Base-by-base conservation (phyloP, 2,113 vertebrate genomes). In the Pristiophorus japonicus region DNA sequence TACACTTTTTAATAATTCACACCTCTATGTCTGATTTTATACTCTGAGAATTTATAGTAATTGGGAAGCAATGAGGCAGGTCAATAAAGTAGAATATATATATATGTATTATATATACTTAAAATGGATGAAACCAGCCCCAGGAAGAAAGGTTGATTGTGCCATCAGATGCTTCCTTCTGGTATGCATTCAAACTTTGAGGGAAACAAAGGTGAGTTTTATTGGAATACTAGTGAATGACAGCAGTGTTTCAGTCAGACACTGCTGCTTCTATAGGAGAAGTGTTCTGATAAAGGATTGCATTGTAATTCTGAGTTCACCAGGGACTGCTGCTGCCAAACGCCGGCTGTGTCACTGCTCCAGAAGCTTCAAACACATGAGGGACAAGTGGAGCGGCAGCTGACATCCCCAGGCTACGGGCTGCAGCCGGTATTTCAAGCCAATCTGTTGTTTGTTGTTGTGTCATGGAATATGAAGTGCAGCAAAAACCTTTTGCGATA, bases 201-300 rank as follows among this genome's bases (percentile, higher is more conserved):
- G 65, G 63, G 27, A 34, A 94, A 34, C 93, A 94, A 94, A 94
- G 92, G 63, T 67, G 66, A 51, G 45, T 94, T 92, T 70, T 65
- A 93, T 93, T 94, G 66, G 18, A 27, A 4, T 45, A 18, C 42
- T 24, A 51, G 45, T 94, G 45, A 94, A 94, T 94, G 92, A 51
- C 65, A 45, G 93, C 93, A 94, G 38, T 94, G 93, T 94, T 73
- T 47, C 12, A 51, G 65, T 22, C 65, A 51, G 42, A 70, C 92
- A 94, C 27, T 94, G 93, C 93, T 27, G 93, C 93, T 51, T 73
- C 93, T 34, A 34, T 34, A 4, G 66, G 93, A 34, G 24, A 70
- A 34, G 45, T 70, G 93, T 51, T 70, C 42, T 62, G 87, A 67
- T 94, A 70, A 94, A 94, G 93, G 93, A 94, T 94, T 70, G 65